Base-by-base conservation (phyloP, 2,113 vertebrate genomes). In the Eurypyga helias region DNA sequence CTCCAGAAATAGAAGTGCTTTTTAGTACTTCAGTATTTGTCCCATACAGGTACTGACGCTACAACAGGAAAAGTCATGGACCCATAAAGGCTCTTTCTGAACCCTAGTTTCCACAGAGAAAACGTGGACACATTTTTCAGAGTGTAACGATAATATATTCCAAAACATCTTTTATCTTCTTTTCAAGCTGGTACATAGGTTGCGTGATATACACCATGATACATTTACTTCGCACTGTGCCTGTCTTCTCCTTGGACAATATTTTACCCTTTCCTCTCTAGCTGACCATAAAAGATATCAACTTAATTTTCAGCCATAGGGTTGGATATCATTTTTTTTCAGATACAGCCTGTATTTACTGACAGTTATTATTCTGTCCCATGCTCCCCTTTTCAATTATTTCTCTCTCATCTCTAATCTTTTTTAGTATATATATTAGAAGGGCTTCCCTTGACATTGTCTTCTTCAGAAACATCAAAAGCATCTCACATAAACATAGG, bases 131-230 rank as follows among this genome's bases (percentile, higher is more conserved):
- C 2, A 19, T 45, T 81, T 72, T 84, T 8, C 19, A 52, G 17
- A 77, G 2, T 3, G 24, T 20, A 73, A 43, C 2, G 0, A 0
- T 52, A 57, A 7, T 15, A 28, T 9, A 4, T 62, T 49, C 14
- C 49, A 62, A 25, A 75, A 77, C 8, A 49, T 7, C 6, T 7
- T 55, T 71, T 14, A 41, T 51, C 10, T 41, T 52, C 14, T 78
- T 60, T 76, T 55, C 61, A 79, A 33, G 9, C 3, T 86, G 29
- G 4, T 25, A 48, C 46, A 16, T 72, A 29, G 43, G 7, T 34
- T 49, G 4, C 15, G 36, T 57, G 49, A 70, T 78, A 51, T 3
- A 46, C 15, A 70, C 14, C 14, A 19, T 88, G 24, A n/a, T 48
- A 55, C 43, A 77, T 73, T 57, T n/a, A 52, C 29, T 60, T 75